phyloP scores from a whole-genome alignment of 2,113 vertebrate species.

The Oncorhynchus gorbuscha region DNA sequence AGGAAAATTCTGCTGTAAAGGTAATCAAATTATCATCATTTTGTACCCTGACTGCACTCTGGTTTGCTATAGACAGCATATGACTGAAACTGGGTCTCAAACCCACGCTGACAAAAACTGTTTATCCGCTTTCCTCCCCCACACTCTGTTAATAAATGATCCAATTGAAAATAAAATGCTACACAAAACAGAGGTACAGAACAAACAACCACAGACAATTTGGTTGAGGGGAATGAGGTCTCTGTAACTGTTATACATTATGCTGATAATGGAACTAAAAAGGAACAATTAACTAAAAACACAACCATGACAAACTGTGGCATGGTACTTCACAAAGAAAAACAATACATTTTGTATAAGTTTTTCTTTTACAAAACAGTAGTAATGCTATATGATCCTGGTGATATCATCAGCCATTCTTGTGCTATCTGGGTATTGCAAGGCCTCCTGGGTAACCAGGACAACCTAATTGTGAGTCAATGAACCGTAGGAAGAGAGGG shows the following conservation, averaged over 20 bases:
- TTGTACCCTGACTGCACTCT: too few relatives aligned
- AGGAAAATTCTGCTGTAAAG: too few relatives aligned
- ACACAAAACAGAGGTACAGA: constrained; percentile 10
- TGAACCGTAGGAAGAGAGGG: constrained; percentile 22
- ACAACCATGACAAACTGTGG: neutral
- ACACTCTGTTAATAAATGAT: constrained; percentile 20
- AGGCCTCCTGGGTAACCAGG: constrained; percentile 3
- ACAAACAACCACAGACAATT: neutral
- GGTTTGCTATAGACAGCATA: too few relatives aligned
- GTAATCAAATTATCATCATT: too few relatives aligned
- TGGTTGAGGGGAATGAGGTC: neutral
- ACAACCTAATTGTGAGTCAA: neutral
- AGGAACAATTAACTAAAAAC: neutral
- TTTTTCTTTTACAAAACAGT: neutral
- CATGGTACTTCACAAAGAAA: neutral
- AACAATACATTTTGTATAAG: neutral
- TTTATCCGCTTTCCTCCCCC: constrained; percentile 36
- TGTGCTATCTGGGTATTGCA: neutral
- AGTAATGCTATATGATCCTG: neutral
- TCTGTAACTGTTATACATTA: neutral
- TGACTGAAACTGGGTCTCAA: constrained; percentile 6
- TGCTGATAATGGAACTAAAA: neutral
- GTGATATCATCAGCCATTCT: neutral
- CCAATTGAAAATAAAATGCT: constrained; percentile 20
- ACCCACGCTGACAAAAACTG: constrained; percentile 13